Conservation (phyloP, 1,140 invertebrate genomes). For the Ephestia elutella region DNA sequence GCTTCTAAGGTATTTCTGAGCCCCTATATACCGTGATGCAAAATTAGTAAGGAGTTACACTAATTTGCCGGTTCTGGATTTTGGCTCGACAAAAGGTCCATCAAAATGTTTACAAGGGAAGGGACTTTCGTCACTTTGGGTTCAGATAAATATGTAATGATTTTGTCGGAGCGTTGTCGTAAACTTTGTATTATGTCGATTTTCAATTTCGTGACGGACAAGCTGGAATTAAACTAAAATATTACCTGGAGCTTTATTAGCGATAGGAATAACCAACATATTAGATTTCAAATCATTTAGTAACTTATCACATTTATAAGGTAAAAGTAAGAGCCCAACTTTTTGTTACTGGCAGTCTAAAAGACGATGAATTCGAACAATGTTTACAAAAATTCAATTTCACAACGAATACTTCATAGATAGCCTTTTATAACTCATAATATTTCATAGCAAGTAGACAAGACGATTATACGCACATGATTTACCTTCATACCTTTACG, state of each 20-base stretch:
- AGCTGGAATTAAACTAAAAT: too few relatives aligned
- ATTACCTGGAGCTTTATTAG: too few relatives aligned
- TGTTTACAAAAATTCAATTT: not conserved
- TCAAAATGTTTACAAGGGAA: slow-evolving; percentile 6
- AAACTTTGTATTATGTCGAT: not conserved
- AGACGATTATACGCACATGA: not conserved
- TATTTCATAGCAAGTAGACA: slow-evolving; percentile 2
- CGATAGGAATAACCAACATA: too few relatives aligned
- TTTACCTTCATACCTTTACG: not conserved
- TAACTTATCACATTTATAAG: too few relatives aligned
- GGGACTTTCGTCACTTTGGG: not conserved
- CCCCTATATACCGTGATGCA: too few relatives aligned
- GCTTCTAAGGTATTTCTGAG: too few relatives aligned
- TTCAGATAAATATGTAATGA: slow-evolving; percentile 6
- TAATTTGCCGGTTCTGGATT: not conserved
- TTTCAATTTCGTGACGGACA: too few relatives aligned
- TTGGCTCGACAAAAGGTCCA: not conserved
- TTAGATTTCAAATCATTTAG: too few relatives aligned
- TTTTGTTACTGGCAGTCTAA: not conserved
- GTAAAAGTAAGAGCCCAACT: not conserved
- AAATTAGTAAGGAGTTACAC: not conserved
- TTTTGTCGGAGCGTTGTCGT: not conserved
- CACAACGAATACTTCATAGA: not conserved
- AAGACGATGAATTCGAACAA: not conserved
- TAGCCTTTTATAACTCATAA: not conserved